A percentile compares a stretch with the other conserved stretches of the same genome.
Conservation (phyloP, 1,140 invertebrate genomes). For the Vanessa tameamea region DNA sequence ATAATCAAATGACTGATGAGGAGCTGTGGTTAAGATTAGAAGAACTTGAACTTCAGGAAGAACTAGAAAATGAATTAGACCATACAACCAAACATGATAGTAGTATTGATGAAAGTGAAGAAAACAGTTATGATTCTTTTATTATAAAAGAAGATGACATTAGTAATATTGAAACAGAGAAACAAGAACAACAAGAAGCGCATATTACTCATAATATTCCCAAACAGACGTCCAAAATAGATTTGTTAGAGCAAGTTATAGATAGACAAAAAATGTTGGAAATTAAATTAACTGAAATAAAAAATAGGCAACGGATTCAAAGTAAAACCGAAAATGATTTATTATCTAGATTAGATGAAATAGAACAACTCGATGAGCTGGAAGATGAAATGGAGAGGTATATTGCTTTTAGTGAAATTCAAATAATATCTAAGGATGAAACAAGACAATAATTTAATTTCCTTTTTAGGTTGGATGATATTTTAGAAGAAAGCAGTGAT, state of each 20-base stretch:
- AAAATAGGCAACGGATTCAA: constrained; percentile 62
- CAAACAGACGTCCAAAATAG: constrained; percentile 47
- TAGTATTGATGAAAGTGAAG: constrained; percentile 34
- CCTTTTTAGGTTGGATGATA: constrained; percentile 59
- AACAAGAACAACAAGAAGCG: constrained; percentile 27
- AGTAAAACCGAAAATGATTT: constrained; percentile 77
- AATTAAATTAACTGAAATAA: constrained; percentile 74
- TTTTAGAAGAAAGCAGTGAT: constrained; percentile 49
- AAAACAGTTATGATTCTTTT: constrained; percentile 38
- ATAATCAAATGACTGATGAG: constrained; percentile 58
- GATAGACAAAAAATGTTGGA: constrained; percentile 80
- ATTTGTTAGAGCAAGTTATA: constrained; percentile 73
- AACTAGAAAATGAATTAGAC: constrained; percentile 69
- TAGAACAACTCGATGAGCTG: constrained; percentile 82
- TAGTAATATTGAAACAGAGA: constrained; percentile 23
- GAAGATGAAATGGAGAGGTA: constrained; percentile 81
- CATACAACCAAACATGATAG: constrained; percentile 35
- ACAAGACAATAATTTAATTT: constrained; percentile 9
- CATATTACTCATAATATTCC: constrained; percentile 33
- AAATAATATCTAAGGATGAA: background rate
- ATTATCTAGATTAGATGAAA: constrained; percentile 78
- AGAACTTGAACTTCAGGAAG: constrained; percentile 78
- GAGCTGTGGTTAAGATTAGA: constrained; percentile 74
- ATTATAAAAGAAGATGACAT: constrained; percentile 40
- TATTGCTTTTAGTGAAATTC: background rate